Conservation (phyloP, 2,797 vertebrate genomes). For the Macroramphosus scolopax region DNA sequence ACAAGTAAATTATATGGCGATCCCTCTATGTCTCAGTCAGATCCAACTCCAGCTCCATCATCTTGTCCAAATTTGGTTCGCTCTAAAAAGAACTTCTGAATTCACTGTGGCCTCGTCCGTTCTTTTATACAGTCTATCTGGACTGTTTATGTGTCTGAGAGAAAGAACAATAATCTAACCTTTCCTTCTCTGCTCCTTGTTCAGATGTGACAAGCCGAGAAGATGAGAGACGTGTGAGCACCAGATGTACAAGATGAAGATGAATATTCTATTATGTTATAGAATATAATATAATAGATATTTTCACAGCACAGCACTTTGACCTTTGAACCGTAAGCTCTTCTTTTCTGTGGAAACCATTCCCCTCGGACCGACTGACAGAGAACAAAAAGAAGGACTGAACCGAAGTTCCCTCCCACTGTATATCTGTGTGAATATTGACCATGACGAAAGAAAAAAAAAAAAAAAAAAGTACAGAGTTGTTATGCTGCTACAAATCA, state of each 20-base stretch:
- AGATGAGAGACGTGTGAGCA: slow-evolving; percentile 84
- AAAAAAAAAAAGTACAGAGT: slow-evolving; percentile 68
- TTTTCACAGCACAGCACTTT: slow-evolving; percentile 96
- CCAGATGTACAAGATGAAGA: slow-evolving; percentile 86
- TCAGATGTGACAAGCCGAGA: slow-evolving; percentile 96
- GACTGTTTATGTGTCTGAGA: no score
- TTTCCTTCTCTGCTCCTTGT: slow-evolving; percentile 12
- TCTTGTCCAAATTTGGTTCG: no score
- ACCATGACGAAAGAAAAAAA: slow-evolving; percentile 63
- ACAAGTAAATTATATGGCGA: no score
- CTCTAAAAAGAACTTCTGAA: no score
- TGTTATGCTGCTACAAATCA: slow-evolving; percentile 81
- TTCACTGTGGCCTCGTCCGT: no score
- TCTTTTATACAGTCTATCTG: no score
- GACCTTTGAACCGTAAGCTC: slow-evolving; percentile 81
- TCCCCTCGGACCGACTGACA: slow-evolving; percentile 82
- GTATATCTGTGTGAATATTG: slow-evolving; percentile 73
- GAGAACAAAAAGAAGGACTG: slow-evolving; percentile 60
- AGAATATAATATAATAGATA: slow-evolving; percentile 41
- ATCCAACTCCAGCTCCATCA: no score
- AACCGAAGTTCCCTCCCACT: slow-evolving; percentile 65
- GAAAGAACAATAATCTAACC: no score
- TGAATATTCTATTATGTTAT: slow-evolving; percentile 75
- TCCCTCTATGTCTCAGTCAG: no score
- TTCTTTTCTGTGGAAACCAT: slow-evolving; percentile 84